Conservation (phyloP, 2,113 vertebrate genomes). For the Salvelinus sp. region DNA sequence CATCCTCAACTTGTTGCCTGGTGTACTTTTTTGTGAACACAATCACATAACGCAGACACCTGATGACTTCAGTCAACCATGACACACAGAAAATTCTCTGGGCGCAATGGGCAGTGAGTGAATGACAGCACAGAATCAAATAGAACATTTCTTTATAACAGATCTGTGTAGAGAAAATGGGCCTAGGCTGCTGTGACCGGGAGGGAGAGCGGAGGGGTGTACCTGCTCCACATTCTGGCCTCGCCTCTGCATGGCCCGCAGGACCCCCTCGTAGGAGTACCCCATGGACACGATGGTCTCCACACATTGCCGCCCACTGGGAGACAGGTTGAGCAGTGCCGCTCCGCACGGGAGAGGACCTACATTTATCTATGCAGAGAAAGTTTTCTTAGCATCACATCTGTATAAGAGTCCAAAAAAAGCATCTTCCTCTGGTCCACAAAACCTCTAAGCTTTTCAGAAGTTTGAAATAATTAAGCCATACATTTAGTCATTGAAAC, state of each 20-base stretch:
- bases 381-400: too few species aligned
- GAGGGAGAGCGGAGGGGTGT: constrained; percentile 4
- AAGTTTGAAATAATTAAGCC: background rate
- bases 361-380: constrained; percentile 43
- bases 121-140: too few species aligned
- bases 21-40: too few species aligned
- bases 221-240: constrained; percentile 97
- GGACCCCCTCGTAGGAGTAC: constrained; percentile 87
- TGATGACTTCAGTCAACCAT: too few species aligned
- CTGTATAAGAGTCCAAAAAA: too few species aligned
- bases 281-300: constrained; percentile 94
- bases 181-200: constrained; percentile 14
- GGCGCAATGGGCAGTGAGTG: too few species aligned
- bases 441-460: background rate
- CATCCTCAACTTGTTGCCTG: too few species aligned
- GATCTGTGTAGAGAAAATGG: background rate
- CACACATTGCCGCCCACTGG: constrained; percentile 85
- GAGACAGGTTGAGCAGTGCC: constrained; percentile 78
- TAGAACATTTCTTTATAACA: background rate
- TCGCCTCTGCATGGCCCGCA: constrained; percentile 94
- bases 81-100: too few species aligned
- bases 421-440: too few species aligned
- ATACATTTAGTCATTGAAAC: too few species aligned
- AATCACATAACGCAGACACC: too few species aligned
- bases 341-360: constrained; percentile 57